Base-by-base conservation (phyloP, 2,888 invertebrate genomes). In the Ochropleura leucogaster region DNA sequence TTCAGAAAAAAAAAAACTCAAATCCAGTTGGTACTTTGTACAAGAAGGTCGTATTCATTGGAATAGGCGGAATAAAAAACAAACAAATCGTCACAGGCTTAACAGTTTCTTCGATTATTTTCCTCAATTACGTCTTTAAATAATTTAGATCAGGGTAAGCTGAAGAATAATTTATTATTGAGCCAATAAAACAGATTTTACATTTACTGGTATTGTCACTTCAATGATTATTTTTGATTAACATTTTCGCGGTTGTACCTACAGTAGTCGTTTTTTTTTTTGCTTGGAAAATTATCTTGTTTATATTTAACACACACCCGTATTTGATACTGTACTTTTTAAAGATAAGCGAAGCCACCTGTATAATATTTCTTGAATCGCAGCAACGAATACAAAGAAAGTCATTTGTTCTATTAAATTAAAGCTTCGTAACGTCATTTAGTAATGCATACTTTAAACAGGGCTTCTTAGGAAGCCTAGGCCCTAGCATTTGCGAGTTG, bases 61-160 rank as follows among this genome's bases (percentile, higher is more conserved):
- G 9, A 40, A 4, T 16, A 49, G n/a, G 16, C 12, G 44, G 3
- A n/a, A 62, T 12, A n/a, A 44, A 60, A 59, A 68, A 12, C n/a
- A 44, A 71, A 14, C 20, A 42, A 72, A 18, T 49, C 12, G n/a
- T 30, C 30, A 44, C 20, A 59, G n/a, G 42, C 14, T 40, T 7
- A 44, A n/a, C 30, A 30, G 12, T 53, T 72, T 60, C 16, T 46
- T 46, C 46, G 16, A 46, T 14, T 14, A 14, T 60, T 73, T 46
- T 51, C 72, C 60, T 73, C 72, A 73, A 73, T 73, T 46, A 60
- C 4, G 9, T 62, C 40, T 72, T 12, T 44, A 30, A 30, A 30
- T 59, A 40, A 73, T 72, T 47, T 46, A 62, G 72, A 60, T 72
- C 60, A 72, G 14, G 51, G 46, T 51, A 46, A 72, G 5, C 4